Evolutionary conservation across 2,888 invertebrate species (phyloP), one percentile per base, ranked within the genome.

Genomic region (Xylota sylvarum): DNA sequence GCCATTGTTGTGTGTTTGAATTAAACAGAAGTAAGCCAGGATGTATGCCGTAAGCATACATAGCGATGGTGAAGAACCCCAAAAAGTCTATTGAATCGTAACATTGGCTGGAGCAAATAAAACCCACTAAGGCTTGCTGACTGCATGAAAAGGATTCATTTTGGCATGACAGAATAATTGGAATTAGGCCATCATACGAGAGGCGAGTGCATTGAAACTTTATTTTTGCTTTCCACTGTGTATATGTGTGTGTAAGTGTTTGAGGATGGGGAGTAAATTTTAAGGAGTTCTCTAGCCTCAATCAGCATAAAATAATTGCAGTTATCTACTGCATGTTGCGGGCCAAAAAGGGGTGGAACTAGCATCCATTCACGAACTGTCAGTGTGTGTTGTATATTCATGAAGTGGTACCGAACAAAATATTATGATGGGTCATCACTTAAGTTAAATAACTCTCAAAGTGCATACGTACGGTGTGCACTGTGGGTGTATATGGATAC

Each of bases 401-500:
- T 80, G 65, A 72, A 70, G 81, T 81, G 77, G 65, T 67, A 72
- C 69, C 70, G 64, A 70, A 80, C 76, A 64, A 85, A 81, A 86
- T 86, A 76, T 81, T 86, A 81, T 86, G 81, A 86, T 86, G 81
- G 85, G 73, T 81, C 81, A 86, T 86, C 85, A 86, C 77, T 86
- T 86, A 67, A 65, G 46, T 86, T 81, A 73, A 86, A 81, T 76
- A 85, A 85, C 85, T 76, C 76, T 19, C 30, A 64, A 50, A 43
- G 43, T 69, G 64, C 32, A 70, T 77, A 64, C 62, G 73, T 48
- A 55, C 64, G 46, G 46, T 78, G 65, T 65, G 64, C n/a, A 48
- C 23, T 64, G 62, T 37, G 55, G n/a, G 40, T 12, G 43, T 46
- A 55, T 27, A 62, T 17, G 50, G 50, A 5, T 30, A 50, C 17